phyloP scores from a whole-genome alignment of 2,888 invertebrate species.

The Oscheius sp. region DNA sequence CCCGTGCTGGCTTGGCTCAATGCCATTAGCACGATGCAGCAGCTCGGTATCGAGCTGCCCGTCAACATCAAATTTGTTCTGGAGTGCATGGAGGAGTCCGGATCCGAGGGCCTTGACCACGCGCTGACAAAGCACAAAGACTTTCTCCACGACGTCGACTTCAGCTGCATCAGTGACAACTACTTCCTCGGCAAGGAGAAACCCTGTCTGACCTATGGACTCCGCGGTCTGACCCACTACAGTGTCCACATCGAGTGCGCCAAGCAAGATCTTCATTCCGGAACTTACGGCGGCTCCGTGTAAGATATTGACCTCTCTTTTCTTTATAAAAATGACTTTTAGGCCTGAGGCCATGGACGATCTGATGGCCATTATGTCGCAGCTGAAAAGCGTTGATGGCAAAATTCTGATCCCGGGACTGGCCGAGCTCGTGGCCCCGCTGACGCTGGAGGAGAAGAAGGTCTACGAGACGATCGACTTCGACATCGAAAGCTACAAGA shows the following conservation, averaged over 20 bases:
- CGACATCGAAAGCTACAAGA: conserved; percentile 77
- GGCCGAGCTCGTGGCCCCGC: conserved; percentile 84
- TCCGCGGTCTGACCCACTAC: conserved; percentile 84
- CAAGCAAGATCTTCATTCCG: conserved; percentile 91
- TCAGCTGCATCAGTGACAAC: conserved; percentile 96
- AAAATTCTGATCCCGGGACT: conserved; percentile 81
- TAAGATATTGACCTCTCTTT: conserved; percentile 77
- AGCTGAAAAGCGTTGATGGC: conserved; percentile 87
- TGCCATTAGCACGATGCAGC: conserved; percentile 85
- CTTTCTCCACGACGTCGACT: conserved; percentile 81
- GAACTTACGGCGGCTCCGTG: conserved; percentile 92
- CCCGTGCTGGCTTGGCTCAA: conserved; percentile 95
- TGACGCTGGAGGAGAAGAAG: conserved; percentile 75
- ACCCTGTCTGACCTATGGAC: conserved; percentile 95
- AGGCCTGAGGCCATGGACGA: conserved; percentile 88
- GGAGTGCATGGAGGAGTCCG: conserved; percentile 98
- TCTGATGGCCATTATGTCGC: conserved; percentile 86
- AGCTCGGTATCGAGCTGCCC: background rate
- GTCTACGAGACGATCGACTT: conserved; percentile 88
- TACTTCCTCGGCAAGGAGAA: conserved; percentile 96
- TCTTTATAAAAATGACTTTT: conserved; percentile 35
- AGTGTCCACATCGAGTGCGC: conserved; percentile 84
- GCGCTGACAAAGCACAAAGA: conserved; percentile 78
- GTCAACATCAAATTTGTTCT: conserved; percentile 82
- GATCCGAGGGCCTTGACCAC: conserved; percentile 93